phyloP scores from a whole-genome alignment of 2,888 invertebrate species.

The Augiades crinisus region DNA sequence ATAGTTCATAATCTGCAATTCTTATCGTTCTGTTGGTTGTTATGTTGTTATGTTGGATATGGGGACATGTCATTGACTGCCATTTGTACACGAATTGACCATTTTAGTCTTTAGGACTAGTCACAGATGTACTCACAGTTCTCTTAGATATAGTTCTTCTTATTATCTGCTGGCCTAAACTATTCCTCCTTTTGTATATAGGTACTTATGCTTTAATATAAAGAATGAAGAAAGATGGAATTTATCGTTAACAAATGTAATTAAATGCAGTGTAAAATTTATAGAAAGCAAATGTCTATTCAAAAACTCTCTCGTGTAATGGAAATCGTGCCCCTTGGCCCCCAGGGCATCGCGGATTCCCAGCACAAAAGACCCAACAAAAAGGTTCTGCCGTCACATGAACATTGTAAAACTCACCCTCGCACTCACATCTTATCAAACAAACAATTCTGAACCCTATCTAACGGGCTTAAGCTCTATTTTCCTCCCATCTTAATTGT shows the following conservation, averaged over 20 bases:
- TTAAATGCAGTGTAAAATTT: constrained; percentile 55
- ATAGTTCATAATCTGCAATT: too few relatives aligned
- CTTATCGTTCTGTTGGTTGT: too few relatives aligned
- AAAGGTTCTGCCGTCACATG: constrained; percentile 78
- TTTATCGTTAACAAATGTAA: constrained; percentile 32
- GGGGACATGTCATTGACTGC: too few relatives aligned
- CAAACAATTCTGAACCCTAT: constrained; percentile 57
- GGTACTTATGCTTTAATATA: too few relatives aligned
- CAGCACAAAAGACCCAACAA: constrained; percentile 77
- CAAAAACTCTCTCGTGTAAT: constrained; percentile 75
- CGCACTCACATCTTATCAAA: constrained; percentile 51
- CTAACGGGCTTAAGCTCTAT: constrained; percentile 43
- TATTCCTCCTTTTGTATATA: too few relatives aligned
- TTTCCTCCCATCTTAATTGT: constrained; percentile 46
- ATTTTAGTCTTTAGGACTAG: too few relatives aligned
- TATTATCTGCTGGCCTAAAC: too few relatives aligned
- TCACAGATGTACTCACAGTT: too few relatives aligned
- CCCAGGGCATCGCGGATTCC: constrained; percentile 72
- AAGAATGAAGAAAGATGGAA: constrained; percentile 21
- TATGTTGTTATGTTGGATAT: too few relatives aligned
- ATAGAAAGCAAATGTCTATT: constrained; percentile 57
- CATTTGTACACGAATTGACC: too few relatives aligned
- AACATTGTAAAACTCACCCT: constrained; percentile 78
- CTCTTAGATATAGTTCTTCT: too few relatives aligned
- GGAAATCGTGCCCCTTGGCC: constrained; percentile 73